These are phyloP conservation scores for Gibbula magus DNA, from an alignment of 2,888 invertebrate genomes.

Conservation along the genomic window DNA sequence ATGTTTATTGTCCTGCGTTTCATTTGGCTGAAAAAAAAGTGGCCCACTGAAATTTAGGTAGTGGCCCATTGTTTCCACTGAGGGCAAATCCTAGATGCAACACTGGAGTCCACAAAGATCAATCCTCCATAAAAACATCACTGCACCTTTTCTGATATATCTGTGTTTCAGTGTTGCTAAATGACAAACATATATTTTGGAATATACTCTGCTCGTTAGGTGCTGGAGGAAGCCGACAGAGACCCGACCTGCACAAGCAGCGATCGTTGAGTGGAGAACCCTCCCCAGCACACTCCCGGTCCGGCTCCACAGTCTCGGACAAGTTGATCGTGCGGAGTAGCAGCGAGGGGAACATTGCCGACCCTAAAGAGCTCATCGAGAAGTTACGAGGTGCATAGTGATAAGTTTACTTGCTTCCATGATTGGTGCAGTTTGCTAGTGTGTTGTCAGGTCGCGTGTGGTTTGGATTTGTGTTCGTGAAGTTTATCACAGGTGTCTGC, in stretches of 20 bases:
- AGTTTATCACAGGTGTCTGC: background rate
- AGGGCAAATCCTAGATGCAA: no score
- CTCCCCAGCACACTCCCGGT: slow-evolving; percentile 67
- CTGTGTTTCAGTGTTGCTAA: background rate
- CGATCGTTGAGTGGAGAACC: slow-evolving; percentile 70
- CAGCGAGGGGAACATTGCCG: slow-evolving; percentile 70
- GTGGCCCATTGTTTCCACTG: no score
- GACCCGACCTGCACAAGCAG: slow-evolving; percentile 64
- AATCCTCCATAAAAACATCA: no score
- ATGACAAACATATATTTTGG: background rate
- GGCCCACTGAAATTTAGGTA: no score
- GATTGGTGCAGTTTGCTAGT: background rate
- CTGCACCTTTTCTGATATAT: background rate
- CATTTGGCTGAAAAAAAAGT: no score
- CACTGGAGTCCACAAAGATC: no score
- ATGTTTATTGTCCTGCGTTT: no score
- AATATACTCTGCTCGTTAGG: slow-evolving; percentile 40
- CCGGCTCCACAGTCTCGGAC: slow-evolving; percentile 61
- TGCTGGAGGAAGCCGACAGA: slow-evolving; percentile 57
- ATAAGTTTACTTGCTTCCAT: background rate
- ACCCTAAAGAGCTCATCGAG: slow-evolving; percentile 58
- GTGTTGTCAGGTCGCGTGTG: background rate
- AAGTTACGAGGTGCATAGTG: slow-evolving; percentile 57
- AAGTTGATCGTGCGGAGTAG: slow-evolving; percentile 62
- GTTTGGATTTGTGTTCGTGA: background rate